Conservation (phyloP, 1,140 invertebrate species). For the Eumeta japonica region DNA sequence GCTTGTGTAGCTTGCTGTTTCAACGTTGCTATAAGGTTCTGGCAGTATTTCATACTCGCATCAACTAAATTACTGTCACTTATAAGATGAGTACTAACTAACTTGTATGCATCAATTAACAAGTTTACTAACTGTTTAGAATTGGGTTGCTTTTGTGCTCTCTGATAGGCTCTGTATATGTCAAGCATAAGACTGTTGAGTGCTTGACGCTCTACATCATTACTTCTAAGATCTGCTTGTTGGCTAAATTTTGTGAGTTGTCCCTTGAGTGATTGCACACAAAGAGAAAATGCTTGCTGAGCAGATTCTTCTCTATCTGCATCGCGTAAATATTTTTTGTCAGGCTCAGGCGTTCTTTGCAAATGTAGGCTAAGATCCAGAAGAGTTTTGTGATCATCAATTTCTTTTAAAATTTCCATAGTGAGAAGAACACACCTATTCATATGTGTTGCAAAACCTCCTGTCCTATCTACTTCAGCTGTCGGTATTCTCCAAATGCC, state of each 20-base stretch:
- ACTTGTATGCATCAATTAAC: slow-evolving; percentile 63
- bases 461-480: slow-evolving; percentile 86
- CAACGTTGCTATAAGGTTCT: slow-evolving; percentile 26
- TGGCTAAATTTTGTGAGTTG: slow-evolving; percentile 47
- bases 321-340: slow-evolving; percentile 83
- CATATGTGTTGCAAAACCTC: slow-evolving; percentile 90
- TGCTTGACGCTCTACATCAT: slow-evolving; percentile 42
- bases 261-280: slow-evolving; percentile 62
- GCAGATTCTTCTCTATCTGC: slow-evolving; percentile 75
- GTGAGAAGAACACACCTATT: slow-evolving; percentile 78
- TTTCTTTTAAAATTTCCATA: slow-evolving; percentile 76
- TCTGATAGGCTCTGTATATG: slow-evolving; percentile 63
- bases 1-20: slow-evolving; percentile 36
- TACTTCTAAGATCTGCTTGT: slow-evolving; percentile 42
- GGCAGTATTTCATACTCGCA: slow-evolving; percentile 46
- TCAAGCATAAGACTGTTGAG: slow-evolving; percentile 60
- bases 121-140: slow-evolving; percentile 61
- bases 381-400: slow-evolving; percentile 78
- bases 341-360: slow-evolving; percentile 74
- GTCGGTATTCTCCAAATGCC: slow-evolving; percentile 90
- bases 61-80: slow-evolving; percentile 49
- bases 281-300: slow-evolving; percentile 71
- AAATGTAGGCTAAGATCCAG: slow-evolving; percentile 78
- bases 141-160: slow-evolving; percentile 61
- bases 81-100: slow-evolving; percentile 28